These are phyloP conservation scores for Drosophila conformis DNA, from an alignment of 2,888 invertebrate genomes.

Conservation along the genomic window DNA sequence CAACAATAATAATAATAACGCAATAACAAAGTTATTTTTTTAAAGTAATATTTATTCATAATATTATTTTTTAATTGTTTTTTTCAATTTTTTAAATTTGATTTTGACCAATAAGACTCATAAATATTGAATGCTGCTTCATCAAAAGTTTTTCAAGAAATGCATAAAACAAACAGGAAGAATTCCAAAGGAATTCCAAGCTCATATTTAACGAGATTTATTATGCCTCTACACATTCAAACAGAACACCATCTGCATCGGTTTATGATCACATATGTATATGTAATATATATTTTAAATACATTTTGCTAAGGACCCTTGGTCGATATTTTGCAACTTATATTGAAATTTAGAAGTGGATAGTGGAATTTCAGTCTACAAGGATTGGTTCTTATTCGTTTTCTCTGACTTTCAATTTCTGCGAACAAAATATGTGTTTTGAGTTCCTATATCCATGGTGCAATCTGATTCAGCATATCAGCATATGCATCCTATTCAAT, in stretches of 20 bases:
- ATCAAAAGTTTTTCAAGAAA: too few species aligned
- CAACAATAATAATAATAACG: not conserved
- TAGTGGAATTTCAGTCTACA: not conserved
- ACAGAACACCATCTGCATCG: not conserved
- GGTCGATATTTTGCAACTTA: not conserved
- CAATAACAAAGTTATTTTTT: not conserved
- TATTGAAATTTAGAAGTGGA: not conserved
- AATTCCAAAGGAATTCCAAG: too few species aligned
- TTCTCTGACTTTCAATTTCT: not conserved
- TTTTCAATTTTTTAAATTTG: not conserved
- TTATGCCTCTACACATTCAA: not conserved
- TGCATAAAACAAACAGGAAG: too few species aligned
- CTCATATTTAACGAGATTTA: too few species aligned
- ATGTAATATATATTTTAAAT: too few species aligned
- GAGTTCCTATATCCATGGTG: not conserved
- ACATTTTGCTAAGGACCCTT: not conserved
- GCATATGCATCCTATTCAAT: slow-evolving; percentile 18
- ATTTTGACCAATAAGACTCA: too few species aligned
- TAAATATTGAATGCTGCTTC: not conserved
- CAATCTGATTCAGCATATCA: slow-evolving; percentile 8
- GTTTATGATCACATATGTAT: not conserved
- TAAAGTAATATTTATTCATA: not conserved
- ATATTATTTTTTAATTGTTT: not conserved
- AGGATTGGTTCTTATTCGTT: not conserved
- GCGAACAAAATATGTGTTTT: not conserved